Percentiles rank a stretch among this genome's conserved stretches.
Evolutionary conservation across 2,888 invertebrate species (phyloP).

Genomic region (Macrosiphum euphorbiae): DNA sequence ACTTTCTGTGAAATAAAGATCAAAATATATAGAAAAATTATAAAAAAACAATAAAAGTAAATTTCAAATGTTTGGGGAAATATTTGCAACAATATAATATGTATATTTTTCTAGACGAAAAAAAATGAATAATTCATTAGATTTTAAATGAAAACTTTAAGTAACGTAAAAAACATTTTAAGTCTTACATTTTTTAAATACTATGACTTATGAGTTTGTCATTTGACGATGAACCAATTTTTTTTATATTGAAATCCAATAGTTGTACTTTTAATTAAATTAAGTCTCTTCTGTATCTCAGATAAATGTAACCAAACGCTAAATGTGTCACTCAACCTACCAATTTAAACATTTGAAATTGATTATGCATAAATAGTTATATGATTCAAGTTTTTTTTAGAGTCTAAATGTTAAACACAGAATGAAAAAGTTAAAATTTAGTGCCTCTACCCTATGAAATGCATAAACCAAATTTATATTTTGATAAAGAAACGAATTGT

Average conservation of each 20-base stretch:
- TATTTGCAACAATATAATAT: not conserved
- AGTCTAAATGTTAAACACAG: not conserved
- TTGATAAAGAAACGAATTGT: not conserved
- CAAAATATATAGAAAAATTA: not conserved
- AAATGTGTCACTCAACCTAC: not conserved
- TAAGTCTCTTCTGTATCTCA: not conserved
- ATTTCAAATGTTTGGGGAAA: not conserved
- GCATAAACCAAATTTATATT: not conserved
- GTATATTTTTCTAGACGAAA: not conserved
- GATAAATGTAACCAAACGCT: not conserved
- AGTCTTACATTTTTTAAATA: not conserved
- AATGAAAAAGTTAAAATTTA: not conserved
- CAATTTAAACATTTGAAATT: not conserved
- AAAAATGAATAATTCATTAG: not conserved
- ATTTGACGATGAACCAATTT: not conserved
- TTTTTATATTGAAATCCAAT: not conserved
- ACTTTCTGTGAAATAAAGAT: not conserved
- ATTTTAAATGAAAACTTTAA: not conserved
- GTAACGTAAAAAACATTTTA: not conserved
- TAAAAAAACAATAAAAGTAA: not conserved
- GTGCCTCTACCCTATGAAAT: not conserved
- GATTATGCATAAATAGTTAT: not conserved
- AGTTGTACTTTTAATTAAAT: not conserved
- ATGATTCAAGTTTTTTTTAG: not conserved
- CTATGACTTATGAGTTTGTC: not conserved